Evolutionary conservation across 2,113 vertebrate species (phyloP), one percentile per base, ranked within the genome.

Genomic region (Tychaedon coryphoeus): DNA sequence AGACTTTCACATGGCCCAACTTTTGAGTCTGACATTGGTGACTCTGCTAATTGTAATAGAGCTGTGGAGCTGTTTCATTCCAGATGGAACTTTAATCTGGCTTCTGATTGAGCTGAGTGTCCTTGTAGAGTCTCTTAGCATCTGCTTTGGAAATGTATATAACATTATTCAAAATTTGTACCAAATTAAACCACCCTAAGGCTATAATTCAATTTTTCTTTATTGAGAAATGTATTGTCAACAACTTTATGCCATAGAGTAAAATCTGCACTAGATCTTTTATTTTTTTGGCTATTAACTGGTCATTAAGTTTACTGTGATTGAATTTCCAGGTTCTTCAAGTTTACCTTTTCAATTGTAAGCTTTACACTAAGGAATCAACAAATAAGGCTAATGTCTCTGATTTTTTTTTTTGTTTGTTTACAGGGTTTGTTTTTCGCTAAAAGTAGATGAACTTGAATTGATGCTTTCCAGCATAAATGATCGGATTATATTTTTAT

Each of bases 101-200:
- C 96, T 98, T 97, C 97, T 97, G 97, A 98, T 97, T 97, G 97
- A 98, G 94, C 94, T 70, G 85, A 94, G 97, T 98, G 97, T 97
- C 97, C 97, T 98, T 98, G 88, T 91, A 98, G 91, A 97, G 97
- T 98, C 97, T 98, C 97, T 97, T 95, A 98, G 97, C 98, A 98
- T 98, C 97, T 98, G 98, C 96, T 98, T 98, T 97, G 94, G 96
- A 98, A 98, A 98, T 95, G 89, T 97, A 97, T 97, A 93, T 97
- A 96, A 97, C 97, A 98, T 98, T 98, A 98, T 97, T 98, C 97
- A 98, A 98, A 97, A 98, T 98, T 97, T 98, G 96, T 97, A 98
- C 96, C 95, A 97, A 98, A 98, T 98, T 97, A 97, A 97, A 94
- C 95, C 86, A 98, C 96, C 96, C 96, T 96, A 97, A 97, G 97